Base-by-base conservation (phyloP, 2,888 invertebrate species). In the Parnassius mnemosyne region DNA sequence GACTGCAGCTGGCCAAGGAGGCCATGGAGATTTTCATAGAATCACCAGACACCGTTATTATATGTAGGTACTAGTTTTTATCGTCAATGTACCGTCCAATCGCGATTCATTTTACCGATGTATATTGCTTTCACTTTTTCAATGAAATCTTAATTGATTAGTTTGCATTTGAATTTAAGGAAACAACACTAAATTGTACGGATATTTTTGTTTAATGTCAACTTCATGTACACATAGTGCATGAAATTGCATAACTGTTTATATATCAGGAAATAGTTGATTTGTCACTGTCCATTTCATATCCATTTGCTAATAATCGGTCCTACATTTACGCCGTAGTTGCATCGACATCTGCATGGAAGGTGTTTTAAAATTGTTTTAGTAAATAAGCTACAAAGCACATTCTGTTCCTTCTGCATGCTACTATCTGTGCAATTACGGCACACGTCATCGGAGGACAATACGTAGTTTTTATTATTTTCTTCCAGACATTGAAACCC, bases 401-500 rank as follows among this genome's bases (percentile, higher is more conserved):
- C 54, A 16, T 44, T n/a, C 59, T 44, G 51, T 56, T 58, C 53
- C 44, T 63, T 44, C 9, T 63, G 56, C 60, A 64, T 64, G 60
- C 56, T 42, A 56, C 25, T 64, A 50, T 63, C 59, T 56, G 54
- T 62, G 63, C 69, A 70, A 68, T 66, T 66, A 55, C 62, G 60
- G 68, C 43, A 3, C 11, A 46, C 13, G 3, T 62, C 65, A 63
- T 65, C 66, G 67, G 66, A 69, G 52, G 69, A 69, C 61, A 64
- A 63, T 65, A 57, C 69, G 55, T 47, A 64, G 11, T 43, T 16
- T 16, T 20, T 9, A 16, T 57, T 65, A 76, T 75, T 65, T 13
- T 43, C 11, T 89, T 89, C 71, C 92, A 97, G 97, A 94, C 94
- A 76, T 90, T 97, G 75, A 95, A 95, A 87, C 94, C 96, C 72